Conservation (phyloP, 2,113 vertebrate species). For the Ascaphus truei region DNA sequence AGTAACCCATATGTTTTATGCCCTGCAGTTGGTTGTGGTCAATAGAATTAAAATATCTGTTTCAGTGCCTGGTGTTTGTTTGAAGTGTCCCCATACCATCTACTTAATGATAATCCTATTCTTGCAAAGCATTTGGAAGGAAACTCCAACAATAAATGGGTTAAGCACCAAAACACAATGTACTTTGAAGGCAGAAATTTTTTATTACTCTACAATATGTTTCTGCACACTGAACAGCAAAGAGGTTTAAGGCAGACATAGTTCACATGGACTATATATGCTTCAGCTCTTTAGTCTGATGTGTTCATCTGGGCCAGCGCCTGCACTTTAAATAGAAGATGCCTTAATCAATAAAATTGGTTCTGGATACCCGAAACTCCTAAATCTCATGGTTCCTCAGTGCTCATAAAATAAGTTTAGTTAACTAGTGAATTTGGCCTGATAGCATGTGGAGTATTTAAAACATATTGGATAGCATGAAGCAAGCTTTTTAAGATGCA, state of each 20-base stretch:
- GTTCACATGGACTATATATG: slow-evolving; percentile 15
- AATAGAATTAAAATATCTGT: too few species aligned
- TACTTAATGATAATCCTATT: too few species aligned
- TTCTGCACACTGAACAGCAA: neutral
- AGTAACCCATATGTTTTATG: too few species aligned
- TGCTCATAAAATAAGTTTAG: slow-evolving; percentile 26
- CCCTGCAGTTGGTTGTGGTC: too few species aligned
- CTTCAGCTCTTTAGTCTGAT: slow-evolving; percentile 23
- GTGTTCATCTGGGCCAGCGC: slow-evolving; percentile 35
- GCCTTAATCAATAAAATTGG: slow-evolving; percentile 40
- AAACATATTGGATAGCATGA: too few species aligned
- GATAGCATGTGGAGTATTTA: too few species aligned
- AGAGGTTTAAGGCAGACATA: neutral
- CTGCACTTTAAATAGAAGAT: slow-evolving; percentile 37
- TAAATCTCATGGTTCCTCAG: slow-evolving; percentile 20
- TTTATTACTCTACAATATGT: neutral
- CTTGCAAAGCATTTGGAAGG: too few species aligned
- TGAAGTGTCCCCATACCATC: too few species aligned
- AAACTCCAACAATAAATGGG: too few species aligned
- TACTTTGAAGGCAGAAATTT: neutral
- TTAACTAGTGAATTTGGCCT: too few species aligned
- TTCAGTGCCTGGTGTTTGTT: too few species aligned
- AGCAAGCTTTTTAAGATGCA: too few species aligned
- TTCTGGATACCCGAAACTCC: slow-evolving; percentile 36
- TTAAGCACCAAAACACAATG: neutral